These are phyloP conservation scores for Tetranychus urticae DNA, from an alignment of 1,140 invertebrate genomes.

Conservation along the genomic window DNA sequence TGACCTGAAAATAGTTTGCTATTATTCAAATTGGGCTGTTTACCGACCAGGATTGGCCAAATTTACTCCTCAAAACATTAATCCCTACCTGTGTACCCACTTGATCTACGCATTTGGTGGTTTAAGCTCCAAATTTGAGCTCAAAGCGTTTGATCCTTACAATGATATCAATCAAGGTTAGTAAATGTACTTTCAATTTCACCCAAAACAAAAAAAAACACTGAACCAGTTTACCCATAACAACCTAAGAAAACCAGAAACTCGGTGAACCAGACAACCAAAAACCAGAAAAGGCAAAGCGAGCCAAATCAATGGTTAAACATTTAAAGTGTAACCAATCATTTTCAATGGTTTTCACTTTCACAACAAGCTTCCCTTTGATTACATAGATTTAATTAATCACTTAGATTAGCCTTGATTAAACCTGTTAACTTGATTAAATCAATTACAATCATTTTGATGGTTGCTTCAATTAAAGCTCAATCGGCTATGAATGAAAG, in stretches of 20 bases:
- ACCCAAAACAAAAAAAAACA: not conserved
- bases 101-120: slow-evolving; percentile 81
- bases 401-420: too few relatives aligned
- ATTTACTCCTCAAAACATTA: slow-evolving; percentile 80
- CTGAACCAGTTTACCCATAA: not conserved
- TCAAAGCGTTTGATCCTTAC: slow-evolving; percentile 78
- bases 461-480: too few relatives aligned
- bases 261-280: too few relatives aligned
- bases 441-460: too few relatives aligned
- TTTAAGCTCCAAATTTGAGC: slow-evolving; percentile 63
- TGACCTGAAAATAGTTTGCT: slow-evolving; percentile 39
- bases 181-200: not conserved
- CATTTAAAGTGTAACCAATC: too few relatives aligned
- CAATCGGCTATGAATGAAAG: too few relatives aligned
- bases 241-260: not conserved
- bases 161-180: slow-evolving; percentile 82
- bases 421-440: too few relatives aligned
- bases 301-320: too few relatives aligned
- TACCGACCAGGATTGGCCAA: slow-evolving; percentile 56
- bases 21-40: slow-evolving; percentile 65
- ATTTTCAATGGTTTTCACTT: too few relatives aligned
- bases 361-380: too few relatives aligned
- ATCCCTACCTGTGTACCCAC: slow-evolving; percentile 83
- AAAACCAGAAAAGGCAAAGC: too few relatives aligned
- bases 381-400: too few relatives aligned